Evolutionary conservation across 1,140 invertebrate genomes (phyloP), one percentile per base, ranked within the genome.

Genomic region (Ostrea edulis): DNA sequence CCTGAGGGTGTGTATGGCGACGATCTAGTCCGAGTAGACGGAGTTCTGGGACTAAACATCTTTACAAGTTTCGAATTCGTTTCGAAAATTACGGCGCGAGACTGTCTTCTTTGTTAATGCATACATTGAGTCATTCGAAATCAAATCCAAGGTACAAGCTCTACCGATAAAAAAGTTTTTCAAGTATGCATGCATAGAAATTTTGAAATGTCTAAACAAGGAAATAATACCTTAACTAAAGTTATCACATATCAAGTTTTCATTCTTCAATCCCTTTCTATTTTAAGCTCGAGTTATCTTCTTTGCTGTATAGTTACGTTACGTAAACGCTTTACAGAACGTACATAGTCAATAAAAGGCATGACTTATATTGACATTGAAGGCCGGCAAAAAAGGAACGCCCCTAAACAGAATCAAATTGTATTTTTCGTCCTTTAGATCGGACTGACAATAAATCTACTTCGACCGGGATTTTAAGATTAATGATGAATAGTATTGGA

Each of bases 81-180:
- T 77, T 77, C 68, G 25, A 77, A 77, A 77, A 77, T 77, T 77
- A 77, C 68, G 68, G 68, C 68, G 68, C 68, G 68, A 77, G 68
- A 77, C 29, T 17, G 68, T 77, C 25, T 25, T 14, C 11, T 77
- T 35, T 77, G 68, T 14, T 77, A 35, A 77, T 25, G 0, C 68
- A 25, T 77, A 29, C 68, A 29, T 12, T 29, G 29, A 29, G 3
- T 7, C 25, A 29, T 77, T 77, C 68, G 25, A 14, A 77, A 5
- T 44, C 35, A 44, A 44, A 44, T 44, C 35, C n/a, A 5, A 44
- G 35, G 35, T 44, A 44, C 35, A 44, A 2, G 35, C 35, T 44
- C n/a, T 12, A 58, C 12, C 4, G 4, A 20, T 58, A 58, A 58
- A 54, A 54, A 58, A 17, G 4, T 17, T 58, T 58, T 58, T 62